phyloP scores from a whole-genome alignment of 2,888 invertebrate species.

The Horisme vitalbata region DNA sequence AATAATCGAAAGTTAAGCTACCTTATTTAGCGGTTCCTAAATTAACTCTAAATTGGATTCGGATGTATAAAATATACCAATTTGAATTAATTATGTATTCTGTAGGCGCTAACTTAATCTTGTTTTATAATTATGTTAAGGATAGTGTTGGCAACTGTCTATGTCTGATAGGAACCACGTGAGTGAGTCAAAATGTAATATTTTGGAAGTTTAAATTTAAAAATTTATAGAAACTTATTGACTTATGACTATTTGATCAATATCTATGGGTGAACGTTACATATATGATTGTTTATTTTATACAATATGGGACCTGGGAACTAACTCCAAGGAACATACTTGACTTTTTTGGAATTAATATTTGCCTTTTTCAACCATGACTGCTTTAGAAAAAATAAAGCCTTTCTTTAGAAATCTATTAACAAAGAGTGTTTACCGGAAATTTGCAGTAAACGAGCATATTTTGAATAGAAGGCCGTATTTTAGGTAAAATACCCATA shows the following conservation, averaged over 20 bases:
- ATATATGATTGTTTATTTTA: too few species aligned
- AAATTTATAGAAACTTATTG: too few species aligned
- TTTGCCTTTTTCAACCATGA: too few species aligned
- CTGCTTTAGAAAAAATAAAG: background rate
- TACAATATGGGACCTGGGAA: too few species aligned
- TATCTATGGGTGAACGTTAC: too few species aligned
- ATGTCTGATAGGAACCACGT: too few species aligned
- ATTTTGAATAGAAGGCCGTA: background rate
- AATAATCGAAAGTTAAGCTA: conserved; percentile 46
- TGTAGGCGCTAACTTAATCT: conserved; percentile 18
- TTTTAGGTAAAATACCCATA: conserved; percentile 6
- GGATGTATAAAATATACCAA: conserved; percentile 32
- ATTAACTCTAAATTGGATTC: conserved; percentile 38
- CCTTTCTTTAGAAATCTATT: background rate
- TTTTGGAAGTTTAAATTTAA: too few species aligned
- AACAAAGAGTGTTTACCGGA: background rate
- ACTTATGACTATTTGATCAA: too few species aligned
- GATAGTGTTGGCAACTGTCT: background rate
- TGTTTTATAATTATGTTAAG: background rate
- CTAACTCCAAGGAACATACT: too few species aligned
- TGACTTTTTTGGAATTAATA: too few species aligned
- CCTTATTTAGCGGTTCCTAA: conserved; percentile 42
- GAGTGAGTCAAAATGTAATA: too few species aligned
- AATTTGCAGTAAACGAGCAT: background rate
- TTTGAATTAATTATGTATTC: conserved; percentile 47